Evolutionary conservation across 2,888 invertebrate species (phyloP), one percentile per base, ranked within the genome.

Genomic region (Serripes groenlandicus): DNA sequence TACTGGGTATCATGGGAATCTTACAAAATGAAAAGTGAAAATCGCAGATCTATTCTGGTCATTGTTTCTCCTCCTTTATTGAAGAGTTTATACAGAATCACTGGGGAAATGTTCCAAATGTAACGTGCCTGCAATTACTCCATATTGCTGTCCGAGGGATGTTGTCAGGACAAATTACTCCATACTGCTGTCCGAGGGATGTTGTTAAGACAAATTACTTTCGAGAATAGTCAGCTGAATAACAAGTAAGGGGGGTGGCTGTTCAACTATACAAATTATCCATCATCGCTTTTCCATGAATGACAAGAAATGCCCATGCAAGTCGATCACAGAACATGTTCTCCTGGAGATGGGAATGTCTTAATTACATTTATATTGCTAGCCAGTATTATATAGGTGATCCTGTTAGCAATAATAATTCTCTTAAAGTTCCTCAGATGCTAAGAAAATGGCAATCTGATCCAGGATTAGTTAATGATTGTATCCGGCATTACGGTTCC

Each of bases 61-160:
- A 62, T 77, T 71, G 71, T 60, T 71, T 71, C 28, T 37, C 35
- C 52, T 32, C n/a, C 26, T 34, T 64, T 71, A 54, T 64, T 26
- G 52, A 34, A 52, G n/a, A 64, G 64, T 77, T 71, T 71, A 34
- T 72, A 26, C 62, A n/a, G 18, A 26, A 54, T 32, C 77, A 71
- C 71, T 28, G 37, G 77, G 77, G 64, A 77, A 64, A 52, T 30
- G n/a, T 71, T 37, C 71, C 71, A 62, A 64, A 77, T 77, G 58
- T 28, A 26, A 35, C 15, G n/a, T 34, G 26, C 26, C 60, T 32
- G 71, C 42, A 71, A 71, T 71, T 77, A 69, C 58, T 26, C 9
- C 21, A 42, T 21, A n/a, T n/a, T n/a, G 28, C 60, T 49, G 54
- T 7, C 52, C 62, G 23, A 52, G 30, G 71, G 54, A 64, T 52